Conservation (phyloP, 2,888 invertebrate genomes). For the Apamea sordens region DNA sequence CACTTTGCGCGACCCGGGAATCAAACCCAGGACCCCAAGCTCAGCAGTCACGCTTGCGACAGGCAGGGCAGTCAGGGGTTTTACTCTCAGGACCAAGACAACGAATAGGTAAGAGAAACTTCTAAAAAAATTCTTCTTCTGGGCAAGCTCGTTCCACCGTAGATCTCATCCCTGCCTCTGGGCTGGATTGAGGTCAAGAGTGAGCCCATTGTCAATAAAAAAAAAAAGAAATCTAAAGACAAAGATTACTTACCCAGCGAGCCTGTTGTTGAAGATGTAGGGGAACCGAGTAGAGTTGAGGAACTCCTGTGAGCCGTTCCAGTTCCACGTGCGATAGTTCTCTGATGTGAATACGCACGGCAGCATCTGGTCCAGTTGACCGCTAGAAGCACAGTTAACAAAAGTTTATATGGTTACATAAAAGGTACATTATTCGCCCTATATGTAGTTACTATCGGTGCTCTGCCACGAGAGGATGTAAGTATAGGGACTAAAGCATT, state of each 20-base stretch:
- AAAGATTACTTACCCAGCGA: conserved; percentile 78
- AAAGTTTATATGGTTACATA: too few species aligned
- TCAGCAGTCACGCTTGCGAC: too few species aligned
- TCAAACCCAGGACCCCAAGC: too few species aligned
- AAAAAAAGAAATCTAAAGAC: too few species aligned
- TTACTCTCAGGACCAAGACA: background rate
- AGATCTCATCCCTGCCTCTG: too few species aligned
- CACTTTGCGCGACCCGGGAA: too few species aligned
- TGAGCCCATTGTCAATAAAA: too few species aligned
- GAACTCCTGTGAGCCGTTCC: conserved; percentile 78
- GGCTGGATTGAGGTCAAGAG: too few species aligned
- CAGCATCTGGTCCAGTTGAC: conserved; percentile 86
- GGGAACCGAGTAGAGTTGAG: conserved; percentile 75
- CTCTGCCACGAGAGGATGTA: background rate
- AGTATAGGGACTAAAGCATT: background rate
- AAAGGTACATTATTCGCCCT: background rate
- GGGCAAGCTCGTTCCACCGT: too few species aligned
- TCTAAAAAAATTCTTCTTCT: too few species aligned
- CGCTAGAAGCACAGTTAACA: conserved; percentile 72
- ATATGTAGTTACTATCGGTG: background rate
- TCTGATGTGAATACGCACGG: conserved; percentile 81
- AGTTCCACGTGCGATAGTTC: conserved; percentile 82
- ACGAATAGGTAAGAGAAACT: background rate
- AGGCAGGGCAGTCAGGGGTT: too few species aligned
- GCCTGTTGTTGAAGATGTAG: conserved; percentile 70